These are phyloP conservation scores for Netelia virgata DNA, from an alignment of 2,888 invertebrate genomes.

Conservation along the genomic window DNA sequence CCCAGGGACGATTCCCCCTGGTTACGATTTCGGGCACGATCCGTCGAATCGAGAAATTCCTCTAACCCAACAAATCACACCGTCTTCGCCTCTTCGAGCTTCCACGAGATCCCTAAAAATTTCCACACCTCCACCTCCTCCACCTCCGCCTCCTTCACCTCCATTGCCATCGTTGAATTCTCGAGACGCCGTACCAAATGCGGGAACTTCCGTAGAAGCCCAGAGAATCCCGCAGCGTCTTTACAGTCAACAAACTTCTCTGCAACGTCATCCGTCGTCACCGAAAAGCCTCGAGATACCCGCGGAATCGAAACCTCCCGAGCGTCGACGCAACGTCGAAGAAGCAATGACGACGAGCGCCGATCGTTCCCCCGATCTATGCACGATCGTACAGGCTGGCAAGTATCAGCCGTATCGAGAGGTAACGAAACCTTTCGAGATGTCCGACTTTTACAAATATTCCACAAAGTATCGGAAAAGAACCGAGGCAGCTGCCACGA, in stretches of 20 bases:
- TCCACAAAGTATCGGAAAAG: slow-evolving; percentile 95
- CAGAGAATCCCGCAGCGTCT: not conserved
- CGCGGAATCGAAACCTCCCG: slow-evolving; percentile 86
- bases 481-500: slow-evolving; percentile 73
- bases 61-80: slow-evolving; percentile 46
- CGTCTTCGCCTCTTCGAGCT: slow-evolving; percentile 55
- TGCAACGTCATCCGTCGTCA: slow-evolving; percentile 75
- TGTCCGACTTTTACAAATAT: slow-evolving; percentile 99
- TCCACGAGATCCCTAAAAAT: slow-evolving; percentile 39
- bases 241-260: slow-evolving; percentile 64
- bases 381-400: slow-evolving; percentile 94
- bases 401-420: slow-evolving; percentile 96
- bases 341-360: slow-evolving; percentile 77
- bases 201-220: not conserved
- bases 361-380: slow-evolving; percentile 88
- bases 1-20: slow-evolving; percentile 7
- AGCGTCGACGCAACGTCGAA: slow-evolving; percentile 83
- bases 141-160: slow-evolving; percentile 63
- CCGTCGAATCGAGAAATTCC: slow-evolving; percentile 61
- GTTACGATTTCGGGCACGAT: slow-evolving; percentile 57
- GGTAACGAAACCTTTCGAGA: slow-evolving; percentile 98
- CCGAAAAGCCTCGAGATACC: slow-evolving; percentile 87
- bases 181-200: slow-evolving; percentile 35
- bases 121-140: slow-evolving; percentile 49
- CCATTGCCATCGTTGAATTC: slow-evolving; percentile 54